Evolutionary conservation across 1,140 invertebrate species (phyloP), one percentile per base, ranked within the genome.

Genomic region (Papilio aristodemus): DNA sequence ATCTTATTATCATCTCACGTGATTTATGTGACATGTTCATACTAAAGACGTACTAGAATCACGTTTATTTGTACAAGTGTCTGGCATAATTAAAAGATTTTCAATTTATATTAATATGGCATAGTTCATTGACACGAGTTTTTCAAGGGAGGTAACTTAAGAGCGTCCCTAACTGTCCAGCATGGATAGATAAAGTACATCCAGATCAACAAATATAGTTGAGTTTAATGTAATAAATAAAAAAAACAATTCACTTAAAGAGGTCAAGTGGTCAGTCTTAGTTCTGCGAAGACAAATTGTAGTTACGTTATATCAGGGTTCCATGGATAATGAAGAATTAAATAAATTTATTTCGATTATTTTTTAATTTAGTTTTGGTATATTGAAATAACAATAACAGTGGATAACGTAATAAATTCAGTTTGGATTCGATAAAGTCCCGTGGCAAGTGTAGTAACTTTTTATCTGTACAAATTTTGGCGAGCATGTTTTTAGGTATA

Each of bases 321-420:
- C n/a, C 14, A 46, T 46, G 14, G 8, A 17, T 14, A 17, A 46
- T 46, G 14, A 9, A 46, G 14, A 46, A 46, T 1, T 1, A 17
- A 19, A 17, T n/a, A 46, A 6, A 19, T 46, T 46, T 8, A 17
- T 8, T 17, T 43, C 41, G 14, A 43, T 43, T 43, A 8, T n/a
- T 46, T 19, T 46, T 17, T 46, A 14, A 46, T 46, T 46, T 46
- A n/a, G n/a, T n/a, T n/a, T n/a, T n/a, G n/a, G 41, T n/a, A n/a
- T n/a, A 13, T 19, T 8, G 8, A 2, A 17, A n/a, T 1, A 41
- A 41, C 39, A 41, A 41, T 1, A n/a, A 41, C 3, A 41, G 39
- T n/a, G 3, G n/a, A n/a, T 4, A 6, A 14, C 14, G 11, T 38
- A 14, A 14, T n/a, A 39, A n/a, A n/a, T n/a, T n/a, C n/a, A 11